Base-by-base conservation (phyloP, 2,113 vertebrate genomes). In the Xiphophorus maculatus region DNA sequence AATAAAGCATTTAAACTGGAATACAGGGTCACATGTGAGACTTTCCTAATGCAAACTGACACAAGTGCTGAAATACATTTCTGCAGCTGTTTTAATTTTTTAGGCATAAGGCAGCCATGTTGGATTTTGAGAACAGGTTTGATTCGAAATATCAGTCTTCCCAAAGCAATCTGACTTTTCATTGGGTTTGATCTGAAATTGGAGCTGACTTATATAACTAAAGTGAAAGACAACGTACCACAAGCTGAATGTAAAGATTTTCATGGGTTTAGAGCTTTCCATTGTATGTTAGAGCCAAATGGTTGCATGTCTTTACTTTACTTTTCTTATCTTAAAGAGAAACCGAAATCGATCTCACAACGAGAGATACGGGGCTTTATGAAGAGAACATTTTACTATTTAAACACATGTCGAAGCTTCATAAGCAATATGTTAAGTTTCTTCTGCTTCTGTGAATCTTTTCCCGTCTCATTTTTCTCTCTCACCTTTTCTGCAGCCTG, bases 401-500 rank as follows among this genome's bases (percentile, higher is more conserved):
- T 58, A 14, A 10, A 68, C 54, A 60, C 7, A 35, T 5, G n/a
- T 1, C 63, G n/a, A 40, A 71, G 22, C 3, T 1, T 67, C 37
- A 44, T 8, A 0, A 48, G 1, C 13, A 10, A 1, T 66, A 29
- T 64, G n/a, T 58, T 19, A 29, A 44, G 0, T 63, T 69, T 12
- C 10, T 32, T 27, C 27, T 65, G 28, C 40, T 69, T 35, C 17
- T 66, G 17, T 73, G 25, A 30, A 33, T 58, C 2, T 62, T 62
- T n/a, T 30, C 22, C 61, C 32, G 62, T 15, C 6, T 74, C n/a
- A 64, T 71, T 54, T 64, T 58, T 9, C 22, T 84, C 37, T 84
- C 62, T 89, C 33, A 65, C 48, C 84, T n/a, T 63, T 15, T 66
- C 58, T 78, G 54, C 91, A 98, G 97, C 95, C 97, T 3, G 97